These are phyloP conservation scores for Oscheius sp. DNA, from an alignment of 1,140 invertebrate species.

Conservation along the genomic window DNA sequence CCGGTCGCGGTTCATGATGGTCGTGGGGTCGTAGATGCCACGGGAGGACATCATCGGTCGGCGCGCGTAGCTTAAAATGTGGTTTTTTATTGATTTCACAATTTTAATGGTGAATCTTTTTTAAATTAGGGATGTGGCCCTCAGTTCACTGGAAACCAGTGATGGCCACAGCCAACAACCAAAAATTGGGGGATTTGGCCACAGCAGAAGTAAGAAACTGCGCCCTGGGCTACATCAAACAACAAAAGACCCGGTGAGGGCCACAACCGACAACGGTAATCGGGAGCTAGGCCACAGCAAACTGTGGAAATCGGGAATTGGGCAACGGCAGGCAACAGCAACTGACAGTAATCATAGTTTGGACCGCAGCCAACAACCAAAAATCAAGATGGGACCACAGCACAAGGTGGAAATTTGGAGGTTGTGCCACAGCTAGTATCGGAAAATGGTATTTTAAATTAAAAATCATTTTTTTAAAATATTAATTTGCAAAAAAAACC, in stretches of 20 bases:
- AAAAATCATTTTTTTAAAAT: too few relatives aligned
- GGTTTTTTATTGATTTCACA: background rate
- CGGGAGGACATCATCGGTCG: conserved; percentile 90
- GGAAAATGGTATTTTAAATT: background rate
- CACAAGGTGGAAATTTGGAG: background rate
- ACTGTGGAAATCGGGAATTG: too few relatives aligned
- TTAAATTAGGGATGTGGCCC: background rate
- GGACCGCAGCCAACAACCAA: background rate
- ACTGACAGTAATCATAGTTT: background rate
- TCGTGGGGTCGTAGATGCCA: conserved; percentile 95
- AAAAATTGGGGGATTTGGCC: background rate
- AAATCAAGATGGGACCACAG: too few relatives aligned
- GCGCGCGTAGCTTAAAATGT: conserved; percentile 76
- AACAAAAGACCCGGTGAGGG: background rate
- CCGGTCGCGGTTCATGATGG: conserved; percentile 93
- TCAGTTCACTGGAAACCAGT: background rate
- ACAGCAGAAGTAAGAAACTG: background rate
- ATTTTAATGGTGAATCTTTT: background rate
- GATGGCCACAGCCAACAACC: background rate
- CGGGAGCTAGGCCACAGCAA: too few relatives aligned
- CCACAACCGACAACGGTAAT: background rate
- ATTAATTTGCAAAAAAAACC: conserved; percentile 40
- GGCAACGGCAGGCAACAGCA: too few relatives aligned
- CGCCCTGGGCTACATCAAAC: background rate
- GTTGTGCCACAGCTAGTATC: background rate